These are phyloP conservation scores for Nymphalis urticae DNA, from an alignment of 2,888 invertebrate species.

Conservation along the genomic window DNA sequence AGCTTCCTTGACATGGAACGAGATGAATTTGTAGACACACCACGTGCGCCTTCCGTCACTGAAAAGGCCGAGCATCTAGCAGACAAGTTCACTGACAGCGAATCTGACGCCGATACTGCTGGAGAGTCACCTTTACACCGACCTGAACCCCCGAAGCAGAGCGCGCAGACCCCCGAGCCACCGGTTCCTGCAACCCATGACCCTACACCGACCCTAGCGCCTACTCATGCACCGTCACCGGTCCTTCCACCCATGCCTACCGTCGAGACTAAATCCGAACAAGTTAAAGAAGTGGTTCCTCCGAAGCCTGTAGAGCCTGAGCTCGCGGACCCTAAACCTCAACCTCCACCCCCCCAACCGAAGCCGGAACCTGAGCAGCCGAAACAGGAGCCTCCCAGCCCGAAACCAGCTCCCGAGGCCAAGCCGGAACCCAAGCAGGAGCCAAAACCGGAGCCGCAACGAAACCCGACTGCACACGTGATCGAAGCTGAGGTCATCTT, in stretches of 20 bases:
- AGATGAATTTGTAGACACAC: conserved; percentile 66
- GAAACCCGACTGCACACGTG: conserved; percentile 71
- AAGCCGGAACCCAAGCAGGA: conserved; percentile 40
- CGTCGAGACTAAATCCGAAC: conserved; percentile 41
- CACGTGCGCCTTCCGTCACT: conserved; percentile 61
- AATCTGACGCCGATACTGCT: conserved; percentile 77
- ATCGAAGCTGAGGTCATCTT: conserved; percentile 87
- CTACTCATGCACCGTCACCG: conserved; percentile 42
- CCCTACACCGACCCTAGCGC: conserved; percentile 62
- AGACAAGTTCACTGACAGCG: conserved; percentile 82
- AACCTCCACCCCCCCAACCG: conserved; percentile 50
- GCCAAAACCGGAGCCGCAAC: conserved; percentile 49
- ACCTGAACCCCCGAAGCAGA: conserved; percentile 49
- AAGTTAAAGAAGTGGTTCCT: conserved; percentile 31
- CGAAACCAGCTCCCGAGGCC: conserved; percentile 45
- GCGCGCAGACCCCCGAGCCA: conserved; percentile 47
- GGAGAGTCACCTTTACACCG: conserved; percentile 74
- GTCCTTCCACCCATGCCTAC: conserved; percentile 42
- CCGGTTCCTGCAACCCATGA: conserved; percentile 38
- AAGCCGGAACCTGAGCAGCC: conserved; percentile 41
- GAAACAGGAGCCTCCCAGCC: conserved; percentile 45
- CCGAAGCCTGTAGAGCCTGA: conserved; percentile 40
- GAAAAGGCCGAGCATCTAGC: conserved; percentile 71
- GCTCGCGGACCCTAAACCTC: conserved; percentile 58
- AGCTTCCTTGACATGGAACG: conserved; percentile 77